A percentile compares a stretch with the other conserved stretches of the same genome.
These are phyloP conservation scores for Forbesichthys agassizii DNA, from an alignment of 2,113 vertebrate genomes.

Conservation along the genomic window DNA sequence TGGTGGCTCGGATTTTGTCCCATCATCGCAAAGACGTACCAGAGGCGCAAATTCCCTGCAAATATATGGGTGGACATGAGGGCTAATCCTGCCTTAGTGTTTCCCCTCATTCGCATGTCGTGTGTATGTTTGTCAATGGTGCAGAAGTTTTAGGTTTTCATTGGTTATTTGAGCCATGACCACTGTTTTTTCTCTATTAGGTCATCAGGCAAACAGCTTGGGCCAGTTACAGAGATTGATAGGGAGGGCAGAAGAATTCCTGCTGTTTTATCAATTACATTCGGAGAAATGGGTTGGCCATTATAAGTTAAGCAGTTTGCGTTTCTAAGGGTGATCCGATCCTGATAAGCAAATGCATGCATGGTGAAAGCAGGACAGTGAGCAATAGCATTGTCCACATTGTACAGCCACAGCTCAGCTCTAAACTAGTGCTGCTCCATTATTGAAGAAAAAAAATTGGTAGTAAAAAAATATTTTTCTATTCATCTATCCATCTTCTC, in stretches of 20 bases:
- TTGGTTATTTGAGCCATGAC: conserved; percentile 22
- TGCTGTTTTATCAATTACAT: background rate
- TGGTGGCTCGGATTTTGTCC: conserved; percentile 63
- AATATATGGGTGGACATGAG: conserved; percentile 55
- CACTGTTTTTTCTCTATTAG: conserved; percentile 11
- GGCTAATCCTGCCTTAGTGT: conserved; percentile 29
- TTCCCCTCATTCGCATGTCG: conserved; percentile 3
- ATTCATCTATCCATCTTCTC: no score
- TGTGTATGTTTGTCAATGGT: conserved; percentile 6
- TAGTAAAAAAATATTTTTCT: no score
- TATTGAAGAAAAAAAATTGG: no score
- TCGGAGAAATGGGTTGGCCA: background rate
- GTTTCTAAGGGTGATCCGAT: no score
- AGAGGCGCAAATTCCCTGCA: conserved; percentile 55
- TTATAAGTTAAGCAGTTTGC: no score
- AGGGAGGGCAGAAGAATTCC: background rate
- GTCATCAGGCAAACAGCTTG: conserved; percentile 10
- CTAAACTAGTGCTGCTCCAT: no score
- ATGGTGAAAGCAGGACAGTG: no score
- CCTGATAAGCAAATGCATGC: no score
- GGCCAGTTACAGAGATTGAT: conserved; percentile 11
- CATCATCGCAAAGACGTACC: conserved; percentile 65
- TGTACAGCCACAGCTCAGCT: no score
- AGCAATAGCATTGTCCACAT: no score
- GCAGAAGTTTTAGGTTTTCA: conserved; percentile 14